Base-by-base conservation (phyloP, 2,797 vertebrate genomes). In the Macropodus opercularis region DNA sequence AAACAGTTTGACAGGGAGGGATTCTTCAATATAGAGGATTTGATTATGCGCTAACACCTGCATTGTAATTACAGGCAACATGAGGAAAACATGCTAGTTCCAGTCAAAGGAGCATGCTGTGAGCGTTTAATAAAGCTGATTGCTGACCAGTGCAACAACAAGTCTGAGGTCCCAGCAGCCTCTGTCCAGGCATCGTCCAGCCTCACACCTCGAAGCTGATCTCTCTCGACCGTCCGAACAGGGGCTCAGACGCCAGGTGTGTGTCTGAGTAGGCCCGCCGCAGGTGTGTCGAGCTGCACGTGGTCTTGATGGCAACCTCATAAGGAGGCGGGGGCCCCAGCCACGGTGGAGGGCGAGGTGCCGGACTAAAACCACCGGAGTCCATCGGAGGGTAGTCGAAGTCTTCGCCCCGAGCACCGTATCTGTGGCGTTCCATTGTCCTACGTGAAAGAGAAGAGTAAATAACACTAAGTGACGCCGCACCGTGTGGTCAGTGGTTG, bases 371-470 rank as follows among this genome's bases (percentile, higher is more conserved):
- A 42, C 89, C 89, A 0, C 87, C 76, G 0, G 78, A 77, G 43
- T 93, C 92, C 92, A 93, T 90, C 13, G 93, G 93, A 8, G 93
- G 93, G 54, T 93, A 93, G 73, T 93, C 93, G 3, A 93, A 92
- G 1, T 94, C 92, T 40, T 93, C 90, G 0, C 80, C 83, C 5
- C 85, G 89, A 29, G 76, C 53, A 1, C 72, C 79, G 0, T 79
- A 80, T 41, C 90, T 63, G 1, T 90, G 92, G 58, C 88, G 36
- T 0, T 95, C 94, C 84, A 92, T 88, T 2, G 75, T 75, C 69
- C 90, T 92, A 65, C 2, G 47, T 39, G 3, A 68, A 18, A 29
- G 24, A 39, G 81, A 42, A 74, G 42, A 65, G 4, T 3, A 8
- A 42, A 13, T 64, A n/a, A n/a, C n/a, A n/a, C n/a, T n/a, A n/a